Evolutionary conservation across 2,888 invertebrate genomes (phyloP).

Genomic region (Chymomyza caudatula): DNA sequence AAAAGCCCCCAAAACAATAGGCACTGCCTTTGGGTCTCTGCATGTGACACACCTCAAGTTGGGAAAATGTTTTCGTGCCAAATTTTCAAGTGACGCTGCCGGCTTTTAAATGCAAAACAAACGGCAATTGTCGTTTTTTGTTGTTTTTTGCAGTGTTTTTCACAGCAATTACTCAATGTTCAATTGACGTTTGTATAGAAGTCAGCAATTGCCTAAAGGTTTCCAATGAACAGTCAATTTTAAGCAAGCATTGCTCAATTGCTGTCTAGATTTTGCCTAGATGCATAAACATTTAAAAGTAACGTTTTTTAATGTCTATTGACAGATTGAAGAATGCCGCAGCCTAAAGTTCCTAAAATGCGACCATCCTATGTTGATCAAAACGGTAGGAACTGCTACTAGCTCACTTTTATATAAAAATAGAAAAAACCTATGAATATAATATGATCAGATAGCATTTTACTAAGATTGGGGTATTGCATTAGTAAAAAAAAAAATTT

Average conservation of each 20-base stretch:
- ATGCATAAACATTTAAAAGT: not conserved
- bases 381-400: too few relatives aligned
- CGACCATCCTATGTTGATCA: too few relatives aligned
- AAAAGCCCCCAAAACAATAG: not conserved
- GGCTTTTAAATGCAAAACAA: conserved; percentile 40
- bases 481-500: too few relatives aligned
- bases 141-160: not conserved
- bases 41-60: conserved; percentile 32
- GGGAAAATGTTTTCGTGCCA: conserved; percentile 33
- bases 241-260: not conserved
- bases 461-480: too few relatives aligned
- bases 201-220: not conserved
- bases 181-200: not conserved
- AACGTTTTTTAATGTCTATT: not conserved
- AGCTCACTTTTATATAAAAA: too few relatives aligned
- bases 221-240: not conserved
- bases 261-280: not conserved
- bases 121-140: not conserved
- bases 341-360: not conserved
- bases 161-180: not conserved
- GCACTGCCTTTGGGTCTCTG: not conserved
- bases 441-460: too few relatives aligned
- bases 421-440: too few relatives aligned
- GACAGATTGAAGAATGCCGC: not conserved
- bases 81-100: conserved; percentile 39